Conservation (phyloP, 64 coral and sea anemone genomes). For the Catalaphyllia jardinei region DNA sequence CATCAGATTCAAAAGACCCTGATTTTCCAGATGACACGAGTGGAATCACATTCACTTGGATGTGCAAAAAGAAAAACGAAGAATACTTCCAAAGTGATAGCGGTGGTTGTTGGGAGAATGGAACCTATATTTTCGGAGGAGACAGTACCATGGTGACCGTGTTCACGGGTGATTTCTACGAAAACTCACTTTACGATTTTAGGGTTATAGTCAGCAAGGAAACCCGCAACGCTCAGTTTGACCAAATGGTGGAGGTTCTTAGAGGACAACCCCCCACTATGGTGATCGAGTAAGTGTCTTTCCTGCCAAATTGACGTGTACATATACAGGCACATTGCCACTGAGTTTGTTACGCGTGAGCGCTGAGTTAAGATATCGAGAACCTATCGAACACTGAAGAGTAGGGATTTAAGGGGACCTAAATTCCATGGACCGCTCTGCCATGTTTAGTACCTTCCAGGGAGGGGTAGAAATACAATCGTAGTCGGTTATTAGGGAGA, state of each 20-base stretch:
- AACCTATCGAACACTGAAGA: no score
- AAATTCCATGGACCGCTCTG: no score
- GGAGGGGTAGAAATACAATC: no score
- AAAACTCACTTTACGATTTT: conserved; percentile 63
- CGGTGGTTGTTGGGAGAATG: conserved; percentile 85
- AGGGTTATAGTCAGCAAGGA: conserved; percentile 45
- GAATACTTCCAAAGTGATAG: background rate
- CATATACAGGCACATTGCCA: no score
- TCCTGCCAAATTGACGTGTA: no score
- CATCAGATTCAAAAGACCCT: conserved; percentile 68
- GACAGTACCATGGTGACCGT: conserved; percentile 27
- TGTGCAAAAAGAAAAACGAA: conserved; percentile 67
- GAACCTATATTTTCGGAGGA: conserved; percentile 53
- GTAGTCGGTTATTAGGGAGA: no score
- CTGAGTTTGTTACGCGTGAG: no score
- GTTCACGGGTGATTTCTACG: conserved; percentile 70
- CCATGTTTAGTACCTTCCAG: no score
- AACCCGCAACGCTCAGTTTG: conserved; percentile 34
- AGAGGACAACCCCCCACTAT: conserved; percentile 80
- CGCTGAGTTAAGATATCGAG: no score
- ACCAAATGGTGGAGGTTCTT: conserved; percentile 62
- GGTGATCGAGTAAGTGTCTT: conserved; percentile 62
- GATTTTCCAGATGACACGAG: conserved; percentile 69
- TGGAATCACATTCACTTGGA: conserved; percentile 71
- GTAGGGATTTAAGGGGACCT: no score